Percentiles rank a stretch among this genome's conserved stretches.
Evolutionary conservation across 2,888 invertebrate genomes (phyloP).

Genomic region (Drosophila koepferae): DNA sequence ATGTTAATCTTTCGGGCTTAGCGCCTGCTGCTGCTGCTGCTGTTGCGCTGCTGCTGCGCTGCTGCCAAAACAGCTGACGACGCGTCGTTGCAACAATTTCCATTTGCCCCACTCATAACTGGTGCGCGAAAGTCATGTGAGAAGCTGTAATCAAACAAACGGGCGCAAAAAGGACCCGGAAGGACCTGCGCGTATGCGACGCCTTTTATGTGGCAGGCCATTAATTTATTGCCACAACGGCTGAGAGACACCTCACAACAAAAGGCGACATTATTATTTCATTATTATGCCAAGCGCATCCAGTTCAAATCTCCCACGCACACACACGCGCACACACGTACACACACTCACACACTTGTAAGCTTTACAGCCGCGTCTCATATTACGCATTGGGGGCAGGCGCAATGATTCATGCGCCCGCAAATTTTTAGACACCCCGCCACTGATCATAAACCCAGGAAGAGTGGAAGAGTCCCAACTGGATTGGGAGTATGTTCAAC

Average conservation of each 20-base stretch:
- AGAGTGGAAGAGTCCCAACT: too few relatives aligned
- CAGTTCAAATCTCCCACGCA: constrained; percentile 22
- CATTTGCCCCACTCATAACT: constrained; percentile 29
- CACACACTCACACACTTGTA: constrained; percentile 24
- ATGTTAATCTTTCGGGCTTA: constrained; percentile 67
- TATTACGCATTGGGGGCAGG: constrained; percentile 61
- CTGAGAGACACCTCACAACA: constrained; percentile 73
- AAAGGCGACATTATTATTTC: constrained; percentile 81
- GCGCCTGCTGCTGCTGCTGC: constrained; percentile 21
- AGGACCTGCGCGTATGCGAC: constrained; percentile 58
- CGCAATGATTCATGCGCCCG: constrained; percentile 75
- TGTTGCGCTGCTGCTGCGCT: constrained; percentile 16
- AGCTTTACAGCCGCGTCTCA: constrained; percentile 51
- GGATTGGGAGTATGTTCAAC: constrained; percentile 32
- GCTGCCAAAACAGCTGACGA: constrained; percentile 63
- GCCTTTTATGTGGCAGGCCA: constrained; percentile 74
- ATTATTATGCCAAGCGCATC: constrained; percentile 80
- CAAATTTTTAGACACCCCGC: constrained; percentile 70
- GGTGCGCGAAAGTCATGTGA: constrained; percentile 54
- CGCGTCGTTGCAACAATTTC: constrained; percentile 18
- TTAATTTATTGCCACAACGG: constrained; percentile 73
- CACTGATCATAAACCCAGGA: constrained; percentile 53
- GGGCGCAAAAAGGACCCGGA: constrained; percentile 36
- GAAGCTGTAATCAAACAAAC: constrained; percentile 63
- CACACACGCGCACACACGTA: constrained; percentile 19